phyloP scores from a whole-genome alignment of 37 sponge, comb jelly and placozoan species.

The Geodia barretti region DNA sequence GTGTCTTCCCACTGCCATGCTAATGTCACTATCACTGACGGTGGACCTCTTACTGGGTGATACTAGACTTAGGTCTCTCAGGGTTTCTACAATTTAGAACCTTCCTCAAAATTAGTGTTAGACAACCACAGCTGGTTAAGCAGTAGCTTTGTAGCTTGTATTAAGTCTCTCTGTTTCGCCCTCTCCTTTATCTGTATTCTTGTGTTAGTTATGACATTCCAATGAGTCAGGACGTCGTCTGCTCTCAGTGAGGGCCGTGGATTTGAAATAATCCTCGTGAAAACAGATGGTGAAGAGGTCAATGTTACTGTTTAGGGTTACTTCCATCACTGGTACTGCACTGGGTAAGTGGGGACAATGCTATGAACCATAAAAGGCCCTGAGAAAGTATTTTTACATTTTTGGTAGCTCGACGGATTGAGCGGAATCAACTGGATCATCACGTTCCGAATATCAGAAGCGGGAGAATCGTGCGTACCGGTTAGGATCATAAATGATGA shows the following conservation, averaged over 20 bases:
- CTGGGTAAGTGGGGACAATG: no score
- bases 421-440: background rate
- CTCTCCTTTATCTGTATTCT: no score
- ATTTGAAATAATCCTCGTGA: conserved; percentile 7
- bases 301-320: conserved; percentile 13
- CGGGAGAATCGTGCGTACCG: background rate
- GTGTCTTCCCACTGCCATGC: conserved; percentile 4
- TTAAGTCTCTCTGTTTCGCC: no score
- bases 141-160: no score
- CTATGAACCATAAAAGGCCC: no score
- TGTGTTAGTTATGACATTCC: conserved; percentile 41
- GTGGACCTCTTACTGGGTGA: conserved; percentile 34
- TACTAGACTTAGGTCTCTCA: no score
- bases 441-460: conserved; percentile 10
- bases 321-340: conserved; percentile 15
- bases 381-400: no score
- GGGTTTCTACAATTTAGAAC: no score
- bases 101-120: no score
- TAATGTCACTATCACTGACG: conserved; percentile 2
- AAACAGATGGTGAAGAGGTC: conserved; percentile 21
- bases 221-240: background rate
- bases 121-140: no score
- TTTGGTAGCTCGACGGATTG: background rate
- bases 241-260: conserved; percentile 19
- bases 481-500: conserved; percentile 1